Evolutionary conservation across 2,113 vertebrate genomes (phyloP), one percentile per base, ranked within the genome.

Genomic region (Cryptotis parvus): DNA sequence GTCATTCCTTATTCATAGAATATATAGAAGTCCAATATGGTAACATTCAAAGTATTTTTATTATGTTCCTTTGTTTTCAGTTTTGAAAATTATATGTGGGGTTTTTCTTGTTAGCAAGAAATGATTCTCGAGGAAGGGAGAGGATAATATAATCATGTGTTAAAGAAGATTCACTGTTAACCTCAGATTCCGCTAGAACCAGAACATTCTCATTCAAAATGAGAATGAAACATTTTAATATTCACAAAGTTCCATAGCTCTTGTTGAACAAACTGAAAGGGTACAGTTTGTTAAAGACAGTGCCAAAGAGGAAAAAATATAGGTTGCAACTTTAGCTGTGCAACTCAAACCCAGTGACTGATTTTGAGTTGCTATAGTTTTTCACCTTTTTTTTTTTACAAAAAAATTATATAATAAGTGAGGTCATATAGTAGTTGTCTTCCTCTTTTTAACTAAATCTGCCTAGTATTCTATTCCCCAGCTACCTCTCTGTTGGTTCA

Each of bases 41-140:
- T 72, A 69, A 73, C 9, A 6, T 75, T 69, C 29, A 91, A 76
- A 91, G 5, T 15, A 84, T 92, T 84, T 94, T 73, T 41, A 58
- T 84, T 73, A 49, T 83, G 75, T 90, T 31, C 49, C 75, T 90
- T 79, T 37, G 4, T 3, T 83, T 77, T 78, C 39, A 68, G 14
- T 61, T 9, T 72, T 37, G 20, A 72, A 72, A 39, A 27, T 37
- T 10, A 4, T 39, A 39, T 22, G 9, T 39, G 20, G 27, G n/a
- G 0, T 10, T 89, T 73, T 91, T 89, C 18, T 95, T 6, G 81
- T 43, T 14, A 85, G 55, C 65, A 85, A 49, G 22, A 72, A 63
- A 45, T 85, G 39, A n/a, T 68, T 20, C n/a, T 49, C 73, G n/a
- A 91, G 14, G 39, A 77, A 55, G 83, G 70, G 65, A 6, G 31